These are phyloP conservation scores for Sebastes steindachneri DNA, from an alignment of 2,797 vertebrate genomes.

Conservation along the genomic window DNA sequence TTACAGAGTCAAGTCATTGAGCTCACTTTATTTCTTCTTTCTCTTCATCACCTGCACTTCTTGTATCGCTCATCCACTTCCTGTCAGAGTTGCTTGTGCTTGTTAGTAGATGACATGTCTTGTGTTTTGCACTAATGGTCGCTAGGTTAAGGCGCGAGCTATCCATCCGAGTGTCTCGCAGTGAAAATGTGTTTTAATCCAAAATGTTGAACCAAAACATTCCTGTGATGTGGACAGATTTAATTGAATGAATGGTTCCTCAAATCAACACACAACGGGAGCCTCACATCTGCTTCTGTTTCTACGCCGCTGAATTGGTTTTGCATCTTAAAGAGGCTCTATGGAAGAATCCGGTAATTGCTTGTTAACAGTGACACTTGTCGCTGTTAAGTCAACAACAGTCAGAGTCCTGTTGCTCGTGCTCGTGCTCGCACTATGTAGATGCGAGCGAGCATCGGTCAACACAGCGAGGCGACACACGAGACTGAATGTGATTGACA, in stretches of 20 bases:
- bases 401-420: too few relatives aligned
- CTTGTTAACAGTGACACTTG: too few relatives aligned
- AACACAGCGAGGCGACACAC: too few relatives aligned
- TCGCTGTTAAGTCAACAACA: too few relatives aligned
- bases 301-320: neutral
- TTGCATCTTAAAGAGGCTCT: neutral
- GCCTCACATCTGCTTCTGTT: neutral
- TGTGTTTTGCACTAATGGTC: constrained; percentile 40
- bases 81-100: constrained; percentile 10
- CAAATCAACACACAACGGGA: neutral
- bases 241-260: neutral
- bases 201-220: constrained; percentile 21
- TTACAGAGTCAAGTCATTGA: neutral
- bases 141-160: neutral
- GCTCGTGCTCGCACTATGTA: too few relatives aligned
- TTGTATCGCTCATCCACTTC: neutral
- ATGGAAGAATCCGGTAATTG: too few relatives aligned
- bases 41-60: neutral
- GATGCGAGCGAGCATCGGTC: too few relatives aligned
- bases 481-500: too few relatives aligned
- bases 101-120: constrained; percentile 3
- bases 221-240: constrained; percentile 4
- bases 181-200: constrained; percentile 9
- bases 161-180: neutral
- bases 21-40: constrained; percentile 6